Percentiles rank a stretch among this genome's conserved stretches.
Conservation (phyloP, 2,888 invertebrate genomes). For the Pachymerium ferrugineum region DNA sequence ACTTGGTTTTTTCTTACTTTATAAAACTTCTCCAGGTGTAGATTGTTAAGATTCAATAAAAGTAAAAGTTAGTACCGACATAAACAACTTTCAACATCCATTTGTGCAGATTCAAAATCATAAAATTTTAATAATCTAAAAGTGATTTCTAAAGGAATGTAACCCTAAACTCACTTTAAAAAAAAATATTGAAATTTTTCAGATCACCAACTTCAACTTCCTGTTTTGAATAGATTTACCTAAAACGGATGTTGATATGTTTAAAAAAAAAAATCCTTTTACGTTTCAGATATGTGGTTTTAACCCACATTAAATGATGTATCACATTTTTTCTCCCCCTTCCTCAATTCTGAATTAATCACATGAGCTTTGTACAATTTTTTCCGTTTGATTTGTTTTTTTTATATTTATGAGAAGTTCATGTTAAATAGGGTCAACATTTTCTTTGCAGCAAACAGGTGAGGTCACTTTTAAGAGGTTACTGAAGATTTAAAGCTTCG, state of each 20-base stretch:
- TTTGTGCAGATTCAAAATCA: too few species aligned
- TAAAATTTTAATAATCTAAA: too few species aligned
- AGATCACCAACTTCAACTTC: neutral
- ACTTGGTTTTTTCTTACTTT: neutral
- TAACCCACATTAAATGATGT: neutral
- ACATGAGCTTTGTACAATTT: too few species aligned
- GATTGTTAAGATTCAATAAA: too few species aligned
- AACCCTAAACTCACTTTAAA: neutral
- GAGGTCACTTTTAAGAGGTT: slow-evolving; percentile 13
- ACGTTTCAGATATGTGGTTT: neutral
- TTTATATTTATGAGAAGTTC: slow-evolving; percentile 13
- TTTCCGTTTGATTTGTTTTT: neutral
- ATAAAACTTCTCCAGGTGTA: neutral
- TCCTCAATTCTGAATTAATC: neutral
- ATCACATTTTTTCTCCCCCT: neutral
- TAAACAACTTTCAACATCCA: too few species aligned
- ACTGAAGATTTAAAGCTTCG: slow-evolving; percentile 2
- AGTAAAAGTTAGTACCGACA: too few species aligned
- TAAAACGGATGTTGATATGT: neutral
- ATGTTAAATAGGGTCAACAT: slow-evolving; percentile 8
- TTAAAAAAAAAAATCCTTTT: neutral
- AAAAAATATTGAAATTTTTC: neutral
- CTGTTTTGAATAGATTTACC: neutral
- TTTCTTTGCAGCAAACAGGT: neutral
- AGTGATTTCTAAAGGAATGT: too few species aligned